Conservation (phyloP, 2,797 vertebrate species). For the Sebastes iracundus region DNA sequence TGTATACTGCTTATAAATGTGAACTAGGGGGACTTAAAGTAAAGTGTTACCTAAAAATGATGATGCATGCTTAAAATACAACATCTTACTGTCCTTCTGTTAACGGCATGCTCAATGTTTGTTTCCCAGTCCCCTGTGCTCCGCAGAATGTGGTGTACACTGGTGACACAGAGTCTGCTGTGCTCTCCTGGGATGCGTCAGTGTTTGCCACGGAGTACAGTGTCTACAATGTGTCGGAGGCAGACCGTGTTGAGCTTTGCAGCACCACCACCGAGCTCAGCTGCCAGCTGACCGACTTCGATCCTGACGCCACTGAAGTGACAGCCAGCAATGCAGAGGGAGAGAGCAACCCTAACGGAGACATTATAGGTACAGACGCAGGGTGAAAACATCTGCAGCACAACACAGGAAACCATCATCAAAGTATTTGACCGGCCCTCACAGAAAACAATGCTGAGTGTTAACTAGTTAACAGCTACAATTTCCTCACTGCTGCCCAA, state of each 20-base stretch:
- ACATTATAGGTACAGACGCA: constrained; percentile 57
- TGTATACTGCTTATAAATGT: background rate
- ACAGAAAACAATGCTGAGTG: background rate
- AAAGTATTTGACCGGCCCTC: background rate
- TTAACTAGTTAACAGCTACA: background rate
- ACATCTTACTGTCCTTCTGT: background rate
- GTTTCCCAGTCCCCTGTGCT: constrained; percentile 76
- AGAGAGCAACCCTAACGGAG: constrained; percentile 65
- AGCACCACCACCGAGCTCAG: constrained; percentile 61
- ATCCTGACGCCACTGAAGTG: constrained; percentile 45
- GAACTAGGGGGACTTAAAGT: background rate
- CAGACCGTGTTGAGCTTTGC: constrained; percentile 51
- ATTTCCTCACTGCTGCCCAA: background rate
- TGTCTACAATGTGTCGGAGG: constrained; percentile 47
- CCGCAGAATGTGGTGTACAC: constrained; percentile 61
- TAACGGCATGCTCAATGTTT: constrained; percentile 4
- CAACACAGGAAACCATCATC: background rate
- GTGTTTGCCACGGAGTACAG: constrained; percentile 72
- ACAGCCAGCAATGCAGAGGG: constrained; percentile 78
- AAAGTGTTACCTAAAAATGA: background rate
- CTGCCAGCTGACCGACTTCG: constrained; percentile 63
- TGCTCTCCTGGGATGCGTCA: constrained; percentile 72
- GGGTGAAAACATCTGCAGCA: background rate
- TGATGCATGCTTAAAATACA: background rate
- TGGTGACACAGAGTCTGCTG: constrained; percentile 20